phyloP scores from a whole-genome alignment of 2,113 vertebrate species.

The Suncus etruscus region DNA sequence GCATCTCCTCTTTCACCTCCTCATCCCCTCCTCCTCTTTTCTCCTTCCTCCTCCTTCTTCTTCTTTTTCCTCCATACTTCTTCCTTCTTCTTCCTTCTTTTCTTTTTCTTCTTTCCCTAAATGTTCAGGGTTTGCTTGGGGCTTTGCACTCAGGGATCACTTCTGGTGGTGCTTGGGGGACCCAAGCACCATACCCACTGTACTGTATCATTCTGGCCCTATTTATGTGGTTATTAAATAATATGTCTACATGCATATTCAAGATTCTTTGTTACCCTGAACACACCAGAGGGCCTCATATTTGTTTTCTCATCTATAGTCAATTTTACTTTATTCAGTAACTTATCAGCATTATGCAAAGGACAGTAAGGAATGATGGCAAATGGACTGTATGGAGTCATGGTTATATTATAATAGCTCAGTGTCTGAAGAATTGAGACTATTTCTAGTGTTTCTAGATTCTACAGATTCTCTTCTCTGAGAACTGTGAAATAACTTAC shows the following conservation, averaged over 20 bases:
- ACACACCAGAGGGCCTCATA: not conserved
- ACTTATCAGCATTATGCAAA: slow-evolving; percentile 42
- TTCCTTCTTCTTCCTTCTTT: too few relatives aligned
- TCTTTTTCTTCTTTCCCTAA: too few relatives aligned
- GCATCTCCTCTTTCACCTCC: too few relatives aligned
- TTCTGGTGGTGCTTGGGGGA: too few relatives aligned
- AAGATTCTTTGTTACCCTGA: not conserved
- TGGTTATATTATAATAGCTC: slow-evolving; percentile 22
- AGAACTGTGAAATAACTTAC: slow-evolving; percentile 21
- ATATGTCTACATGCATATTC: slow-evolving; percentile 55
- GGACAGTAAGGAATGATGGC: slow-evolving; percentile 38
- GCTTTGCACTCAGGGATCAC: too few relatives aligned
- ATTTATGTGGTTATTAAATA: too few relatives aligned
- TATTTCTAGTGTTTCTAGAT: not conserved
- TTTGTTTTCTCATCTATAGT: slow-evolving; percentile 18
- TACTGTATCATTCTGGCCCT: too few relatives aligned
- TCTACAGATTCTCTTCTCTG: slow-evolving; percentile 36
- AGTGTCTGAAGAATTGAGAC: slow-evolving; percentile 31
- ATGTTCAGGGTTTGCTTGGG: too few relatives aligned
- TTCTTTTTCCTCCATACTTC: too few relatives aligned
- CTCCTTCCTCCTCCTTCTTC: too few relatives aligned
- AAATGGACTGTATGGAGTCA: not conserved
- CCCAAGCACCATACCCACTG: too few relatives aligned
- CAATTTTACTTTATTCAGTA: slow-evolving; percentile 12
- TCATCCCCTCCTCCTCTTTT: too few relatives aligned